Evolutionary conservation across 2,797 vertebrate species (phyloP).

Genomic region (Lerista edwardsae): DNA sequence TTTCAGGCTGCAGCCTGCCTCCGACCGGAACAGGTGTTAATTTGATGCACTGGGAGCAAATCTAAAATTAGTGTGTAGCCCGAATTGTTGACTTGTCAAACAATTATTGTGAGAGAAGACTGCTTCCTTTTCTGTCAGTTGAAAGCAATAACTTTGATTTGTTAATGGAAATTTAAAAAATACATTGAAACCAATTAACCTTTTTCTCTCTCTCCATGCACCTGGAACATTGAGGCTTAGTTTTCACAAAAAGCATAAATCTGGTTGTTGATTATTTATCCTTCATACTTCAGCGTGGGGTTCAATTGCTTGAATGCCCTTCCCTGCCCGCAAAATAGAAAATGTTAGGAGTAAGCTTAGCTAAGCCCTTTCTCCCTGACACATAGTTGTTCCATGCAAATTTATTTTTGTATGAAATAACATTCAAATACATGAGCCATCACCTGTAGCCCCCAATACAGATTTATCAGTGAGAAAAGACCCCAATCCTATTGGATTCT

Average conservation of each 20-base stretch:
- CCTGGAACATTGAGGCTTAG: background rate
- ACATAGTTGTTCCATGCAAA: too few species aligned
- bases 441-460: too few species aligned
- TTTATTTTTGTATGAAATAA: too few species aligned
- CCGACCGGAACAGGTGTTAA: background rate
- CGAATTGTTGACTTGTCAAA: background rate
- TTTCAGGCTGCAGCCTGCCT: background rate
- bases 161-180: background rate
- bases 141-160: background rate
- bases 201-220: background rate
- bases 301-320: background rate
- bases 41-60: background rate
- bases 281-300: too few species aligned
- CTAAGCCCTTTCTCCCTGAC: background rate
- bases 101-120: background rate
- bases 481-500: too few species aligned
- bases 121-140: background rate
- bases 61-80: constrained; percentile 10
- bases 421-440: too few species aligned
- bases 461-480: too few species aligned
- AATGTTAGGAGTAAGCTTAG: background rate
- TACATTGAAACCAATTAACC: background rate
- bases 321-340: background rate
- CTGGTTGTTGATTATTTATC: too few species aligned
- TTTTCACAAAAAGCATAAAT: too few species aligned